Conservation (phyloP, 2,113 vertebrate genomes). For the Lichenostomus cassidix region DNA sequence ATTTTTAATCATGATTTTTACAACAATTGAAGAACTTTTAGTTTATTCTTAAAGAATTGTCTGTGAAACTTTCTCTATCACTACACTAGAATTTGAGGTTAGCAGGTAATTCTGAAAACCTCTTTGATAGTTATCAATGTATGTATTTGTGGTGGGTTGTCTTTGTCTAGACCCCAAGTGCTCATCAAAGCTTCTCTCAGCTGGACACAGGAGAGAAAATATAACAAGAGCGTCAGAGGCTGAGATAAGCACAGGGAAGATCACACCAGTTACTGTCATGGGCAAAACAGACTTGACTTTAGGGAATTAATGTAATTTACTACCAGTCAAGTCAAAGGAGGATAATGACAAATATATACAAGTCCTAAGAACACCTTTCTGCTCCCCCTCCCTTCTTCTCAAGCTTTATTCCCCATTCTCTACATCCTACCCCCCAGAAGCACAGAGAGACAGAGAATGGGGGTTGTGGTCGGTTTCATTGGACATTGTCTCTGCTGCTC, state of each 20-base stretch:
- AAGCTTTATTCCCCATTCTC: neutral
- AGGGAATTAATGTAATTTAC: neutral
- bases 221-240: neutral
- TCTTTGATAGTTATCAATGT: neutral
- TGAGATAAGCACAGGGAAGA: neutral
- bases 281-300: rapidly evolving
- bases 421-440: neutral
- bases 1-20: neutral
- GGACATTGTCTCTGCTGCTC: neutral
- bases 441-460: neutral
- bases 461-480: neutral
- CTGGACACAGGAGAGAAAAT: neutral
- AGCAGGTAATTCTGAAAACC: neutral
- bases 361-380: neutral
- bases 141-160: neutral
- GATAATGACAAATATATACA: neutral
- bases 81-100: neutral
- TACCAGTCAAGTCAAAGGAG: neutral
- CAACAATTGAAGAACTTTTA: neutral
- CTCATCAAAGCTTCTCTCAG: neutral
- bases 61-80: neutral
- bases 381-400: neutral
- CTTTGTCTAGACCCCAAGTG: neutral
- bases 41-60: neutral
- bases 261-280: neutral